Evolutionary conservation across 2,113 vertebrate species (phyloP).

Genomic region (Pteruthius melanotis): DNA sequence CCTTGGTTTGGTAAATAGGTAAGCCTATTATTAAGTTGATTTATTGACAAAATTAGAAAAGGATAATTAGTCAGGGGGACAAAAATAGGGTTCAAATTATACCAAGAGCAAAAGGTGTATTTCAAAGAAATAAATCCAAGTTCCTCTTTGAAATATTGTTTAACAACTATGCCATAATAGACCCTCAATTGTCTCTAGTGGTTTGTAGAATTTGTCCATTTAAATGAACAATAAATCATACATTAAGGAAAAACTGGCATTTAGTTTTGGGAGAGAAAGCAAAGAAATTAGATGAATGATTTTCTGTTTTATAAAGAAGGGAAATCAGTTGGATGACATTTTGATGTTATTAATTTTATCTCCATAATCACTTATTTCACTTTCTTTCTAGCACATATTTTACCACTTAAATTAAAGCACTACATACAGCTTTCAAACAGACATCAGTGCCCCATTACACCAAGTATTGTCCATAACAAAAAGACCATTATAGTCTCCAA

Average conservation of each 20-base stretch:
- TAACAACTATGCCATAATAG: background rate
- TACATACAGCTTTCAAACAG: background rate
- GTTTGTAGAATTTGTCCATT: background rate
- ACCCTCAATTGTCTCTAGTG: background rate
- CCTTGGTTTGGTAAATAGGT: background rate
- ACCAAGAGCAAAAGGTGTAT: background rate
- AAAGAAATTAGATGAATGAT: background rate
- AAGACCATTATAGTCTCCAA: background rate
- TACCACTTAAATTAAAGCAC: background rate
- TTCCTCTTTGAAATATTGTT: background rate
- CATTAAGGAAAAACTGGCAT: background rate
- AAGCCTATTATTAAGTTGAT: background rate
- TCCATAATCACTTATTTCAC: background rate
- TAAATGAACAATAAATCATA: constrained; percentile 4
- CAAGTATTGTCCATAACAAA: background rate
- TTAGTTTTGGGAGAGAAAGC: background rate
- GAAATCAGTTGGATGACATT: background rate
- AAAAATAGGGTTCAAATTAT: background rate
- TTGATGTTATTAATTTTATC: background rate
- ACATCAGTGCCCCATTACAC: background rate
- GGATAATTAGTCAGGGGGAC: background rate
- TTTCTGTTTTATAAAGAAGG: background rate
- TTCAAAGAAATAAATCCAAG: background rate
- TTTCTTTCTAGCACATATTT: background rate
- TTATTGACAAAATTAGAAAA: constrained; percentile 9